These are phyloP conservation scores for Nylanderia fulva DNA, from an alignment of 1,140 invertebrate species.

Conservation along the genomic window DNA sequence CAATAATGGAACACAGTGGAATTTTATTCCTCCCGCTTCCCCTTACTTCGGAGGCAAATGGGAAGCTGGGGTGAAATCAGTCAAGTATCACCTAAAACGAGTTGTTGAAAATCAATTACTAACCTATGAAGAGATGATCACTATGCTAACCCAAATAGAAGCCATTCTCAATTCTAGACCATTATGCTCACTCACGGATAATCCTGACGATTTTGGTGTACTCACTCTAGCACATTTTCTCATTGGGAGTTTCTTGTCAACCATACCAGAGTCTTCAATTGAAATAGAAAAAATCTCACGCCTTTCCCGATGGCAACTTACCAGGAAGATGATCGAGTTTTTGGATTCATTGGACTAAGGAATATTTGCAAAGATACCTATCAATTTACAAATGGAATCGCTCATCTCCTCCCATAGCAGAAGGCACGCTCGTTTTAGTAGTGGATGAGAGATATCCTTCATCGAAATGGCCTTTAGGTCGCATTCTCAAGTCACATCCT, in stretches of 20 bases:
- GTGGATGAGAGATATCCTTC: too few relatives aligned
- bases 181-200: fast-evolving
- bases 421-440: too few relatives aligned
- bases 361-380: too few relatives aligned
- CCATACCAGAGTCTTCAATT: too few relatives aligned
- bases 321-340: too few relatives aligned
- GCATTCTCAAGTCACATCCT: too few relatives aligned
- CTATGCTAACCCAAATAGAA: background rate
- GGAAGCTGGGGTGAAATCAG: background rate
- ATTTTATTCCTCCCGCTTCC: background rate
- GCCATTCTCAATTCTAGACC: background rate
- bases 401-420: too few relatives aligned
- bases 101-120: fast-evolving
- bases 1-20: background rate
- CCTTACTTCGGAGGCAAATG: background rate
- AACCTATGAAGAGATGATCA: background rate
- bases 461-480: too few relatives aligned
- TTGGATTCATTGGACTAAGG: too few relatives aligned
- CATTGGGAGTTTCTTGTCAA: background rate
- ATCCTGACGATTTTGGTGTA: background rate
- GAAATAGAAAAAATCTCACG: background rate
- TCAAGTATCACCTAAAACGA: too few relatives aligned
- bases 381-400: too few relatives aligned
- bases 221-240: background rate
- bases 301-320: background rate